Percentiles rank a stretch among this genome's conserved stretches.
Conservation (phyloP, 2,113 vertebrate species). For the Psephotus haematonotus region DNA sequence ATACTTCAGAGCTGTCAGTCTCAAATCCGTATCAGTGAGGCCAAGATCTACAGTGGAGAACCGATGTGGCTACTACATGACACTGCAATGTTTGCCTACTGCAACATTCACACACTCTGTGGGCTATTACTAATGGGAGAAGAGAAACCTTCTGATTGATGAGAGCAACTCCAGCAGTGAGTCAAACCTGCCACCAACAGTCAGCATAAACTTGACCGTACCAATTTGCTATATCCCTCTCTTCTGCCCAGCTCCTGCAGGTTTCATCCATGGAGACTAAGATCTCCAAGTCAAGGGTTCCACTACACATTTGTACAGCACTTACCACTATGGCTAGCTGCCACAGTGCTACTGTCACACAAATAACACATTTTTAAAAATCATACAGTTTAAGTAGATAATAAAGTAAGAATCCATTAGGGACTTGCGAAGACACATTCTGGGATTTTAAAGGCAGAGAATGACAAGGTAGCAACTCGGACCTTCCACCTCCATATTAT, state of each 20-base stretch:
- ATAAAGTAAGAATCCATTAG: background rate
- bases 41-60: background rate
- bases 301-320: background rate
- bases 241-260: background rate
- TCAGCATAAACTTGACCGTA: background rate
- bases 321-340: background rate
- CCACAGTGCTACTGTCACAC: background rate
- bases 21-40: background rate
- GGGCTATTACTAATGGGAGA: background rate
- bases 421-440: background rate
- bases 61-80: background rate
- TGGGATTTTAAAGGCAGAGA: background rate
- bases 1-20: background rate
- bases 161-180: background rate
- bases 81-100: fast-evolving
- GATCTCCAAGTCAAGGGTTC: fast-evolving
- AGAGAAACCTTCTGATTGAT: background rate
- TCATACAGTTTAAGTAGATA: background rate
- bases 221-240: background rate
- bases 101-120: background rate
- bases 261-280: fast-evolving
- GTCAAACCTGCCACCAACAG: background rate
- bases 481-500: background rate
- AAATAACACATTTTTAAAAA: background rate
- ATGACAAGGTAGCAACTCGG: background rate